A percentile compares a stretch with the other conserved stretches of the same genome.
Conservation (phyloP, 2,888 invertebrate species). For the Latheticus oryzae region DNA sequence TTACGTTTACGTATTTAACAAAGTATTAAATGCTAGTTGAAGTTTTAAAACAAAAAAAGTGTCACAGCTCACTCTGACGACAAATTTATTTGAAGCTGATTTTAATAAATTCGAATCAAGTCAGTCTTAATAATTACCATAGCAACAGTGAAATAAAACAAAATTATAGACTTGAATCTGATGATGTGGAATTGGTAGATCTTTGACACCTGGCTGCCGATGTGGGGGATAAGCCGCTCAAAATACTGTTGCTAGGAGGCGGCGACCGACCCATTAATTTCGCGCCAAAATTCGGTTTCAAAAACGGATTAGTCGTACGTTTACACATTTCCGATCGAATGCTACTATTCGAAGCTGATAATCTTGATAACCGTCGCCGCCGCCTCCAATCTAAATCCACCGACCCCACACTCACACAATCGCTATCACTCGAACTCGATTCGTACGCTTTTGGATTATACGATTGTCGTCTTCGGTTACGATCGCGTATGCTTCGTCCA, state of each 20-base stretch:
- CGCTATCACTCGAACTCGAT: constrained; percentile 68
- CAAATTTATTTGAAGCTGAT: too few species aligned
- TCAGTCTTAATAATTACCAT: constrained; percentile 30
- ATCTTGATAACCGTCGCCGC: constrained; percentile 59
- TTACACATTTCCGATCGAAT: constrained; percentile 63
- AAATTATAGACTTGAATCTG: constrained; percentile 64
- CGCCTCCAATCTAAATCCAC: constrained; percentile 64
- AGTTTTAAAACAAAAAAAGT: too few species aligned
- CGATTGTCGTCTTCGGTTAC: constrained; percentile 69
- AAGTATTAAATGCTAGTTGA: constrained; percentile 44
- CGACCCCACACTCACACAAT: constrained; percentile 64
- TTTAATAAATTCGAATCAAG: not conserved
- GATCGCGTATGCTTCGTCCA: constrained; percentile 68
- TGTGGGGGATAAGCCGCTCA: constrained; percentile 70
- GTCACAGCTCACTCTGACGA: too few species aligned
- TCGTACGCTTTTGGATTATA: constrained; percentile 71
- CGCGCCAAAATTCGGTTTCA: constrained; percentile 63
- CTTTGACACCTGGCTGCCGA: constrained; percentile 63
- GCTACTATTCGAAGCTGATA: constrained; percentile 63
- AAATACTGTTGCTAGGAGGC: constrained; percentile 69
- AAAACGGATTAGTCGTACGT: constrained; percentile 57
- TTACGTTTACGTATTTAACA: constrained; percentile 52
- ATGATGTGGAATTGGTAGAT: constrained; percentile 54
- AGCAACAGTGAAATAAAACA: too few species aligned
- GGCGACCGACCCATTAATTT: constrained; percentile 67